These are phyloP conservation scores for Lycia hirtaria DNA, from an alignment of 2,888 invertebrate genomes.

Conservation along the genomic window DNA sequence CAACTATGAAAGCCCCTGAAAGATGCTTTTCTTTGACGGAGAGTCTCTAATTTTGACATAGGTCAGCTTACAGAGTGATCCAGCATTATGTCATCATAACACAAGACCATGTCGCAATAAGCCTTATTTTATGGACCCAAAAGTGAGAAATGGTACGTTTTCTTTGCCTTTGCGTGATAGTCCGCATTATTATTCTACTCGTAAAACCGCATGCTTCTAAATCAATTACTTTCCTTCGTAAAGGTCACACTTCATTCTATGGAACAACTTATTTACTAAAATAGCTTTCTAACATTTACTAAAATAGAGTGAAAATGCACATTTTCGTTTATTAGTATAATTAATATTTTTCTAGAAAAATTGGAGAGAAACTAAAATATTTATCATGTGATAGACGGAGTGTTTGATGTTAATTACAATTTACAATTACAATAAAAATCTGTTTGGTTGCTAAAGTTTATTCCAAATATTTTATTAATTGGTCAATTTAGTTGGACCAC, in stretches of 20 bases:
- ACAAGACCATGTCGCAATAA: not conserved
- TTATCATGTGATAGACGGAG: too few species aligned
- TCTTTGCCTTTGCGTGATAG: not conserved
- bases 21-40: not conserved
- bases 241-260: constrained; percentile 2
- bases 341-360: not conserved
- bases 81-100: not conserved
- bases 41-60: not conserved
- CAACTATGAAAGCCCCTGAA: too few species aligned
- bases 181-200: not conserved
- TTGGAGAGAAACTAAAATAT: too few species aligned
- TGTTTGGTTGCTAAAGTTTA: too few species aligned
- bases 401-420: too few species aligned
- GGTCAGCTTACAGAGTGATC: not conserved
- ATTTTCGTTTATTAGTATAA: not conserved
- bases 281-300: not conserved
- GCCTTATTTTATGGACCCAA: not conserved
- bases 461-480: too few species aligned
- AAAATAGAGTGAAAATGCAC: not conserved
- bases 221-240: not conserved
- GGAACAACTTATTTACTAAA: too few species aligned
- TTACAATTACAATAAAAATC: too few species aligned
- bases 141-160: not conserved
- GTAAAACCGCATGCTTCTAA: not conserved
- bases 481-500: too few species aligned